Conservation (phyloP, 2,797 vertebrate genomes). For the Eulemur coronatus region DNA sequence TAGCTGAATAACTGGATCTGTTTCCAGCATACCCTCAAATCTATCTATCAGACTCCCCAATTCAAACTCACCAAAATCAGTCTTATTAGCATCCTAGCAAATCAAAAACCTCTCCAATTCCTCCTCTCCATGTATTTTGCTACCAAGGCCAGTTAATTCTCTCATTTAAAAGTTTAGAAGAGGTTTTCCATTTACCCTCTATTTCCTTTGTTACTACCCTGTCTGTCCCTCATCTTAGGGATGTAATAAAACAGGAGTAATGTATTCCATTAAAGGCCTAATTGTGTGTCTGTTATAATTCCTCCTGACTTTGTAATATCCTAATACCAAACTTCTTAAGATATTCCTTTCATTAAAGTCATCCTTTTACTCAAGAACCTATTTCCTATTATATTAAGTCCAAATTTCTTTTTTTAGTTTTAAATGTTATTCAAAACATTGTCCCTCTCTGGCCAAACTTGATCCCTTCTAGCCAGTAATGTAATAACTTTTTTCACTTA, state of each 20-base stretch:
- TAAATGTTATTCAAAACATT: background rate
- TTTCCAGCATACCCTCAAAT: conserved; percentile 6
- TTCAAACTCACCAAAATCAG: background rate
- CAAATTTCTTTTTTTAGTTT: background rate
- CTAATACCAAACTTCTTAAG: background rate
- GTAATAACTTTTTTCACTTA: background rate
- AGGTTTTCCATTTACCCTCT: background rate
- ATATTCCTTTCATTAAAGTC: background rate
- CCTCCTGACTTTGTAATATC: background rate
- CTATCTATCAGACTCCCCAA: background rate
- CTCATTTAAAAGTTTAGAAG: background rate
- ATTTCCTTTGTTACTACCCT: background rate
- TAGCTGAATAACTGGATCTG: background rate
- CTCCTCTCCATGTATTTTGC: background rate
- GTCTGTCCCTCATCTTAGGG: background rate
- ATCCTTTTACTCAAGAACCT: background rate
- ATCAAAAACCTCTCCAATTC: background rate
- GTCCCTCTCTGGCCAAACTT: background rate
- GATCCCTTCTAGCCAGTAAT: background rate
- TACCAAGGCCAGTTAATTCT: background rate
- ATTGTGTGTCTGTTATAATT: background rate
- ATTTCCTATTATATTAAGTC: background rate
- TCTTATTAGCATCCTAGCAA: background rate
- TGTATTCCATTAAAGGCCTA: background rate
- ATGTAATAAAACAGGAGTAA: background rate